A percentile compares a stretch with the other conserved stretches of the same genome.
These are phyloP conservation scores for Erebia ligea DNA, from an alignment of 2,888 invertebrate species.

Conservation along the genomic window DNA sequence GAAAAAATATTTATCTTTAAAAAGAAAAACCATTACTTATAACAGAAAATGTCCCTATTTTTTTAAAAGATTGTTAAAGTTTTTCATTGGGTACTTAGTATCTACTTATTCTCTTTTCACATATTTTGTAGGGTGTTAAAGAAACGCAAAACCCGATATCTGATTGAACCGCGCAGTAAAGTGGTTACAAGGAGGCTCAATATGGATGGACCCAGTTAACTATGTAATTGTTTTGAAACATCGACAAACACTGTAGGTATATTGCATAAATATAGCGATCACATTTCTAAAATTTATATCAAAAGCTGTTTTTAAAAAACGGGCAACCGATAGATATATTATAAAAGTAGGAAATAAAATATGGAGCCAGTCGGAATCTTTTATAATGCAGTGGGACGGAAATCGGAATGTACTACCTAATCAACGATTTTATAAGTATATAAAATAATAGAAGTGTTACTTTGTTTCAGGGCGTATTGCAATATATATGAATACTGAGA, in stretches of 20 bases:
- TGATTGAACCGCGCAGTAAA: conserved; percentile 8
- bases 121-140: neutral
- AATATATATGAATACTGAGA: conserved; percentile 5
- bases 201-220: conserved; percentile 19
- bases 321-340: conserved; percentile 3
- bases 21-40: neutral
- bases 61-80: neutral
- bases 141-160: neutral
- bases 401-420: neutral
- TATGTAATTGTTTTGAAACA: conserved; percentile 20
- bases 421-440: neutral
- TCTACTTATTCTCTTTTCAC: neutral
- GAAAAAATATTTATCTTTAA: neutral
- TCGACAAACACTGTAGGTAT: neutral
- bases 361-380: too few species aligned
- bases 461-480: neutral
- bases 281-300: neutral
- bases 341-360: neutral
- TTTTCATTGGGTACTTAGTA: neutral
- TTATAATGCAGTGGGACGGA: neutral
- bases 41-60: neutral
- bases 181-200: conserved; percentile 21
- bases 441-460: neutral
- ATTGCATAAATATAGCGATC: neutral
- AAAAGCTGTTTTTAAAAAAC: neutral